Evolutionary conservation across 2,797 vertebrate species (phyloP).

Genomic region (Crocidura indochinensis): DNA sequence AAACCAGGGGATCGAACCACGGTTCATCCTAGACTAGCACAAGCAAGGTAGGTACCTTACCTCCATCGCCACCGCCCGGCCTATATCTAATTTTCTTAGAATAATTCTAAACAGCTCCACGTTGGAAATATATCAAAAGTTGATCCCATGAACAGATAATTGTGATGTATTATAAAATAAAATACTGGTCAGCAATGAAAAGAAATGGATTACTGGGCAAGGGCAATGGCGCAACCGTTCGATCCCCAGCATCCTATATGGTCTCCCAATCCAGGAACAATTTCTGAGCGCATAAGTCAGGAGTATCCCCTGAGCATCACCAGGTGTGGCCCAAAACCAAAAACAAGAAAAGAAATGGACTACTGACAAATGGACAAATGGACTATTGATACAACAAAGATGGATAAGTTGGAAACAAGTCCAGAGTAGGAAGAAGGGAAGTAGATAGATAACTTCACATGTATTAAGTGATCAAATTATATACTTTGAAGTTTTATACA

Average conservation of each 20-base stretch:
- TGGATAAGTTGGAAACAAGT: neutral
- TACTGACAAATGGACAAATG: too few relatives aligned
- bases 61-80: too few relatives aligned
- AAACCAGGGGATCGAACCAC: too few relatives aligned
- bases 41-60: too few relatives aligned
- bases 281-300: too few relatives aligned
- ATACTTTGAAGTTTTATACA: neutral
- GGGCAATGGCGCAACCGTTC: too few relatives aligned
- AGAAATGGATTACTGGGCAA: neutral
- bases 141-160: neutral
- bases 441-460: neutral
- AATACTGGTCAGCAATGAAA: conserved; percentile 12
- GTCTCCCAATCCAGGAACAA: too few relatives aligned
- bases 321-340: too few relatives aligned
- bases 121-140: conserved; percentile 25
- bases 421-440: neutral
- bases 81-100: neutral
- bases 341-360: too few relatives aligned
- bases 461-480: neutral
- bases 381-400: neutral
- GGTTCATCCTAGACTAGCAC: too few relatives aligned
- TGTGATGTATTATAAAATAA: neutral
- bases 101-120: conserved; percentile 6
- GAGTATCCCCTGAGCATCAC: too few relatives aligned
- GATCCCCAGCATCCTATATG: too few relatives aligned